These are phyloP conservation scores for Turritopsis dohrnii DNA, from an alignment of 30 jellyfish, hydroid and myxozoan species.

Conservation along the genomic window DNA sequence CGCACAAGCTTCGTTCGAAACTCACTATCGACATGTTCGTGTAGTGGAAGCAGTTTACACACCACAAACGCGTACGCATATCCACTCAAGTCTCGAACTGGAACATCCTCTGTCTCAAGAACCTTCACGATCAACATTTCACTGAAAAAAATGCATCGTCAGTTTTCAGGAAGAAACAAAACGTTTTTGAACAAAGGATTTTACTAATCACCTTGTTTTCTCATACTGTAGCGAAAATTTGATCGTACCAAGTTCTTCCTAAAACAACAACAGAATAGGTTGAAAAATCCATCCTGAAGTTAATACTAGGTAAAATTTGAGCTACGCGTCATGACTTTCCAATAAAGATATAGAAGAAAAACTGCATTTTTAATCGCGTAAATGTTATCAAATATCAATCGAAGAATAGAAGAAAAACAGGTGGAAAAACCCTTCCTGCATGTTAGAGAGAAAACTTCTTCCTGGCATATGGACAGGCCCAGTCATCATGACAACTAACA, in stretches of 20 bases:
- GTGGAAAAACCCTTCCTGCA: too few relatives aligned
- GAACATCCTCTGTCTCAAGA: conserved; percentile 74
- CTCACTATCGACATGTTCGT: conserved; percentile 34
- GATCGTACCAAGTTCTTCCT: conserved; percentile 91
- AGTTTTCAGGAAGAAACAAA: background rate
- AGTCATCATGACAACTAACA: too few relatives aligned
- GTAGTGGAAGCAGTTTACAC: conserved; percentile 50
- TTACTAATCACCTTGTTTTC: conserved; percentile 52
- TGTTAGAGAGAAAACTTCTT: too few relatives aligned
- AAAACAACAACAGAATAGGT: background rate
- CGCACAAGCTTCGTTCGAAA: conserved; percentile 71
- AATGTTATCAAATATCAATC: too few relatives aligned
- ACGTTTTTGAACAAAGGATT: too few relatives aligned
- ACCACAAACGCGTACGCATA: conserved; percentile 82
- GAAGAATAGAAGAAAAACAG: too few relatives aligned
- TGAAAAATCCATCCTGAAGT: too few relatives aligned
- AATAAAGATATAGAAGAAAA: too few relatives aligned
- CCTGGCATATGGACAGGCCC: too few relatives aligned
- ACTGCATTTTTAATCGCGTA: too few relatives aligned
- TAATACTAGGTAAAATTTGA: too few relatives aligned
- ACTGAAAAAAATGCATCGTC: conserved; percentile 30
- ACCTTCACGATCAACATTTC: conserved; percentile 66
- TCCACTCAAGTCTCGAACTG: conserved; percentile 92
- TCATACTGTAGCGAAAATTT: conserved; percentile 61
- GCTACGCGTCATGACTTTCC: too few relatives aligned